Conservation (phyloP, 2,113 vertebrate genomes). For the Camelus dromedarius region DNA sequence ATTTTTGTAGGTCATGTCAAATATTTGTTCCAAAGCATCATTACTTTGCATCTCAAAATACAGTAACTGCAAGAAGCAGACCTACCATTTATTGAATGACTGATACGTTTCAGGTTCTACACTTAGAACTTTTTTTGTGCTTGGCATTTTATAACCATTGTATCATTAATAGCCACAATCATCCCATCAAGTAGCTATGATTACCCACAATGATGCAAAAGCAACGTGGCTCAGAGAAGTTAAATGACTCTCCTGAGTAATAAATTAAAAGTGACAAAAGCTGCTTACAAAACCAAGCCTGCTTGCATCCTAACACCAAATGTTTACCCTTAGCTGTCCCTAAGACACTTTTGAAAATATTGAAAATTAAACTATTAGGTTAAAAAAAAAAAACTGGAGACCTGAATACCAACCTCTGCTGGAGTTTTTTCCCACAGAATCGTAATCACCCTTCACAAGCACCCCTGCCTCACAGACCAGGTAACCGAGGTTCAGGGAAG, state of each 20-base stretch:
- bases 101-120: neutral
- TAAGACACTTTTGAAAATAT: neutral
- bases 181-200: neutral
- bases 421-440: neutral
- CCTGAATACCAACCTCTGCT: neutral
- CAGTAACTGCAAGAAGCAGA: neutral
- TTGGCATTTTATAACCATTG: neutral
- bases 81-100: neutral
- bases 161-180: neutral
- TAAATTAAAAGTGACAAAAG: slow-evolving; percentile 42
- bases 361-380: neutral
- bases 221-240: neutral
- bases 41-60: neutral
- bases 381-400: neutral
- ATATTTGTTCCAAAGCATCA: neutral
- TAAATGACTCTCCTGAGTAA: slow-evolving; percentile 25
- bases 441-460: neutral
- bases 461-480: neutral
- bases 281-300: neutral
- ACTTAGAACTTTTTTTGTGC: neutral
- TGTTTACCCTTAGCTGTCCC: neutral
- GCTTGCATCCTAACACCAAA: neutral
- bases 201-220: slow-evolving; percentile 15
- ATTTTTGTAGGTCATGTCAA: neutral
- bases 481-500: neutral